phyloP scores from a whole-genome alignment of 2,888 invertebrate genomes.

The Acanthopleura granulata region DNA sequence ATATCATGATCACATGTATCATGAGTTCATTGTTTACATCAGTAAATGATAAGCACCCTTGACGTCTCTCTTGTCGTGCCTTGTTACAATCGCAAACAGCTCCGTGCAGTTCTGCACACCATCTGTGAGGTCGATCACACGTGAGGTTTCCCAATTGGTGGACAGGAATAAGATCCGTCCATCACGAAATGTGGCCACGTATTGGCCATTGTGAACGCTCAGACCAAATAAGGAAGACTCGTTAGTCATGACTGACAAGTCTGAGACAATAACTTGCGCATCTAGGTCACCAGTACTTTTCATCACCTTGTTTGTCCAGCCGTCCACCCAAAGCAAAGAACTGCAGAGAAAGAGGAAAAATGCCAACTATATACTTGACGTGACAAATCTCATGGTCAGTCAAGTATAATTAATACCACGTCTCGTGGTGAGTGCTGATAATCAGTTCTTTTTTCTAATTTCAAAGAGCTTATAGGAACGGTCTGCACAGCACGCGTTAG shows the following conservation, averaged over 20 bases:
- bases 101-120: neutral
- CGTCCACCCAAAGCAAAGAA: neutral
- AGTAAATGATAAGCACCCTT: too few species aligned
- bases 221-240: conserved; percentile 3
- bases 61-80: too few species aligned
- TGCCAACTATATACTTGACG: too few species aligned
- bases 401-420: too few species aligned
- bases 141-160: neutral
- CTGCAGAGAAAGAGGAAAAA: neutral
- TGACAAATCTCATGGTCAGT: too few species aligned
- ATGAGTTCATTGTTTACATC: too few species aligned
- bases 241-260: neutral
- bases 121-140: too few species aligned
- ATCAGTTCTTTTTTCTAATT: too few species aligned
- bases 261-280: neutral
- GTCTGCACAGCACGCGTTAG: too few species aligned
- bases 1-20: too few species aligned
- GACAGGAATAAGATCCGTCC: neutral
- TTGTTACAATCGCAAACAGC: neutral
- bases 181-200: neutral
- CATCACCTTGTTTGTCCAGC: neutral
- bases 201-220: neutral
- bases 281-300: neutral
- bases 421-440: too few species aligned
- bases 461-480: too few species aligned